Evolutionary conservation across 2,113 vertebrate species (phyloP).

Genomic region (Isichthys henryi): DNA sequence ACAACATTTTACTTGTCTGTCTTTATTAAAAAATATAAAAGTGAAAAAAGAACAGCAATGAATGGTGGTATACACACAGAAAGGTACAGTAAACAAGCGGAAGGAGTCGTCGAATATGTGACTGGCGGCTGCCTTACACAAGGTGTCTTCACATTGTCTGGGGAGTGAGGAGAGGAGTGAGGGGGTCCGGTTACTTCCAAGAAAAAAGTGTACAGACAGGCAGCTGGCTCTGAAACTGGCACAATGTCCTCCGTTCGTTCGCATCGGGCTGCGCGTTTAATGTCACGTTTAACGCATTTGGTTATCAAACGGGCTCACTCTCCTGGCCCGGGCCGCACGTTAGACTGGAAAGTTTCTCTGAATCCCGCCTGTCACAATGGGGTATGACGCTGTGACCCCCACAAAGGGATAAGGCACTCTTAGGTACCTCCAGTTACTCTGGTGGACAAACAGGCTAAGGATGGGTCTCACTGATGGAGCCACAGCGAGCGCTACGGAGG

Average conservation of each 20-base stretch:
- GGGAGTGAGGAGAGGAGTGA: background rate
- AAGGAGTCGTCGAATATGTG: background rate
- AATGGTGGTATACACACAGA: constrained; percentile 13
- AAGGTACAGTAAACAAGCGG: background rate
- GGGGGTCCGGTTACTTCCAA: background rate
- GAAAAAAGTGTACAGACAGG: background rate
- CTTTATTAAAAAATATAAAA: constrained; percentile 23
- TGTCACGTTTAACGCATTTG: background rate
- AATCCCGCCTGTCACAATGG: background rate
- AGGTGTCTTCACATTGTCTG: constrained; percentile 32
- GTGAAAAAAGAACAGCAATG: background rate
- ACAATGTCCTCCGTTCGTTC: background rate
- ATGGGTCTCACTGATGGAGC: constrained; percentile 38
- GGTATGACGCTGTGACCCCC: constrained; percentile 27
- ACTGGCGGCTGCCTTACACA: constrained; percentile 27
- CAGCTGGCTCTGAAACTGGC: background rate
- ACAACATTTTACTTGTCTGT: background rate
- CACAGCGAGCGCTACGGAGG: constrained; percentile 36
- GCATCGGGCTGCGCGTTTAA: background rate
- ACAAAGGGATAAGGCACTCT: constrained; percentile 33
- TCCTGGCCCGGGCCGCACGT: background rate
- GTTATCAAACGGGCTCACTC: background rate
- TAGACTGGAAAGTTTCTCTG: background rate
- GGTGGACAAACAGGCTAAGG: constrained; percentile 36
- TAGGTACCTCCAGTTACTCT: background rate